Evolutionary conservation across 2,797 vertebrate species (phyloP), one percentile per base, ranked within the genome.

Genomic region (Babyrousa celebensis): DNA sequence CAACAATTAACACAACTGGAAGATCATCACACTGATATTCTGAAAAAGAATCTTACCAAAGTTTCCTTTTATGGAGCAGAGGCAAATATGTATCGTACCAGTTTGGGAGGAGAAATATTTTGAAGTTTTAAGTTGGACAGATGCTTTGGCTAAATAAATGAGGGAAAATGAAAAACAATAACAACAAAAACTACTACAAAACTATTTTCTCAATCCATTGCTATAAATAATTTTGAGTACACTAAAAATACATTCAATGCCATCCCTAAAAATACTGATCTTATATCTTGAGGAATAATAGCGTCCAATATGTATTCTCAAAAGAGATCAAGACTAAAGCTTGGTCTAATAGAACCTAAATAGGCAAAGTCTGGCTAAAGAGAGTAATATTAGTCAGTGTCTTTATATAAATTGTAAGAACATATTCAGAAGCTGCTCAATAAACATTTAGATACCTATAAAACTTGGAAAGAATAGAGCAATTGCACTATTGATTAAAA

Each of bases 1-100:
- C 97, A 98, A 98, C 98, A 98, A 98, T 98, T 98, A 99, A 98
- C 98, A 98, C 98, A 98, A 98, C 98, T 98, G 98, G 98, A 98
- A 98, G 83, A 54, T 97, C 96, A 85, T 93, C 97, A 89, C 1
- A 15, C 96, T 96, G 96, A 98, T 97, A 98, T 80, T 96, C 71
- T 23, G 92, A 85, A 96, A 97, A 98, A 96, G 82, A 92, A 75
- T 70, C 23, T 96, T 58, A 6, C 72, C 3, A 63, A 97, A 95
- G 85, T 9, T 80, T 72, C 74, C 95, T 92, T 75, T 95, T 12
- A 12, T 88, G 58, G 40, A 94, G 63, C 43, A 85, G 72, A 94
- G 40, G 18, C n/a, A 84, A 86, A 87, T 60, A 87, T 88, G 80
- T 62, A 54, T 17, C 27, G 18, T 20, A 23, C 15, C 68, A 74